Evolutionary conservation across 2,888 invertebrate genomes (phyloP).

Genomic region (Eumerus sabulonum): DNA sequence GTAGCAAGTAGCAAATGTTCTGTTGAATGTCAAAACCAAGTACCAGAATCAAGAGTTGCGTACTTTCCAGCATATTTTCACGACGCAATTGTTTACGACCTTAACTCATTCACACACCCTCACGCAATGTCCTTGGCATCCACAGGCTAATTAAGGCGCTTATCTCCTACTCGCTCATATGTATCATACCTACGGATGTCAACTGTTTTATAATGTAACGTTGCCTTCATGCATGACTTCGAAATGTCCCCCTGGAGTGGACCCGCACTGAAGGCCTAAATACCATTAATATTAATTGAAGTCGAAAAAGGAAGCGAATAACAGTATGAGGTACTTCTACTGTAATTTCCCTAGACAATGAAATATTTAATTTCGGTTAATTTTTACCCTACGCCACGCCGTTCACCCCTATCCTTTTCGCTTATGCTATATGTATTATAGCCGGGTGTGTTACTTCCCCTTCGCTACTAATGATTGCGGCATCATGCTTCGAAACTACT

Average conservation of each 20-base stretch:
- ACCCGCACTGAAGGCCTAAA: slow-evolving; percentile 25
- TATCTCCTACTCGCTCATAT: slow-evolving; percentile 9
- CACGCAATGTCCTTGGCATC: slow-evolving; percentile 15
- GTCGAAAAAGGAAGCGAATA: slow-evolving; percentile 25
- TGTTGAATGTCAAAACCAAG: no score
- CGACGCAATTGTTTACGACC: no score
- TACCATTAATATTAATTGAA: slow-evolving; percentile 64
- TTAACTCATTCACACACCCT: no score
- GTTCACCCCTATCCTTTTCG: not conserved
- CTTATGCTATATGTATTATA: no score
- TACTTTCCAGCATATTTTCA: no score
- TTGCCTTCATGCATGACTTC: slow-evolving; percentile 10
- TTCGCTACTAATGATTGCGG: no score
- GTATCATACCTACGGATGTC: not conserved
- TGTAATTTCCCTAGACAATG: slow-evolving; percentile 65
- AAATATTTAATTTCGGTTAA: slow-evolving; percentile 62
- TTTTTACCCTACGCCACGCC: slow-evolving; percentile 28
- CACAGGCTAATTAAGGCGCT: slow-evolving; percentile 41
- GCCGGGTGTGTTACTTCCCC: not conserved
- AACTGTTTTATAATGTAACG: slow-evolving; percentile 29
- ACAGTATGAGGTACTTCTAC: slow-evolving; percentile 56
- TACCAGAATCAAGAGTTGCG: no score
- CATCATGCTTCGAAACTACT: slow-evolving; percentile 18
- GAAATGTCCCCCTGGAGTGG: slow-evolving; percentile 32
- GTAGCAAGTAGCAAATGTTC: no score